A percentile compares a stretch with the other conserved stretches of the same genome.
These are phyloP conservation scores for Thymelicus sylvestris DNA, from an alignment of 2,888 invertebrate genomes.

Conservation along the genomic window DNA sequence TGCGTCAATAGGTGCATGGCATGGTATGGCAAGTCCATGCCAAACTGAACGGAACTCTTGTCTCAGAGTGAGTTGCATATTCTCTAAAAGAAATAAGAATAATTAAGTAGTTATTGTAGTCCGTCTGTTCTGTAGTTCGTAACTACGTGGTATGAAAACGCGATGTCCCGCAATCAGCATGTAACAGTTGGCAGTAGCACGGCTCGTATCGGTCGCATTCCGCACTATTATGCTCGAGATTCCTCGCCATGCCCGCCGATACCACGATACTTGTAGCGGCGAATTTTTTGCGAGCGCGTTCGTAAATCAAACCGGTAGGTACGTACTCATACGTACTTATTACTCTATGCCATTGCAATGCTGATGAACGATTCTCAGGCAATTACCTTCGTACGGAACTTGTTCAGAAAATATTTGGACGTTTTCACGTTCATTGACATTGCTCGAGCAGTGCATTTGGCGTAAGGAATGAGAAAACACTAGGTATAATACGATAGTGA, in stretches of 20 bases:
- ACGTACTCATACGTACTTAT: slow-evolving; percentile 50
- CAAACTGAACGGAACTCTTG: too few relatives aligned
- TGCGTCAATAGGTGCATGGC: too few relatives aligned
- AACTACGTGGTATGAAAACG: neutral
- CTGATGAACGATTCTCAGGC: slow-evolving; percentile 41
- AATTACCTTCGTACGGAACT: slow-evolving; percentile 40
- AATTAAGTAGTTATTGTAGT: too few relatives aligned
- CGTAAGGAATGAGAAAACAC: neutral
- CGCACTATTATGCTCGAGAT: slow-evolving; percentile 77
- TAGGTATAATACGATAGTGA: neutral
- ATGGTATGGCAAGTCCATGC: too few relatives aligned
- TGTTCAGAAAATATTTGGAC: slow-evolving; percentile 37
- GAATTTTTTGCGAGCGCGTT: slow-evolving; percentile 76
- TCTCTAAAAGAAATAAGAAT: too few relatives aligned
- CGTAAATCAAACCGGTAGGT: slow-evolving; percentile 78
- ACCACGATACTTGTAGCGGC: slow-evolving; percentile 67
- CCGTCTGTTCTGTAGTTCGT: neutral
- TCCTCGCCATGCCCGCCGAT: slow-evolving; percentile 63
- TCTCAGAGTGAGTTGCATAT: too few relatives aligned
- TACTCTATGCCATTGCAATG: slow-evolving; percentile 46
- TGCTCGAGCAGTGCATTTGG: slow-evolving; percentile 11
- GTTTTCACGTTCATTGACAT: slow-evolving; percentile 36
- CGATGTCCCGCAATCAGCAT: slow-evolving; percentile 28
- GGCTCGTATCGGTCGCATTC: slow-evolving; percentile 65
- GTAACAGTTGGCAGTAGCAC: slow-evolving; percentile 34